phyloP scores from a whole-genome alignment of 2,888 invertebrate species.

The Erannis defoliaria region DNA sequence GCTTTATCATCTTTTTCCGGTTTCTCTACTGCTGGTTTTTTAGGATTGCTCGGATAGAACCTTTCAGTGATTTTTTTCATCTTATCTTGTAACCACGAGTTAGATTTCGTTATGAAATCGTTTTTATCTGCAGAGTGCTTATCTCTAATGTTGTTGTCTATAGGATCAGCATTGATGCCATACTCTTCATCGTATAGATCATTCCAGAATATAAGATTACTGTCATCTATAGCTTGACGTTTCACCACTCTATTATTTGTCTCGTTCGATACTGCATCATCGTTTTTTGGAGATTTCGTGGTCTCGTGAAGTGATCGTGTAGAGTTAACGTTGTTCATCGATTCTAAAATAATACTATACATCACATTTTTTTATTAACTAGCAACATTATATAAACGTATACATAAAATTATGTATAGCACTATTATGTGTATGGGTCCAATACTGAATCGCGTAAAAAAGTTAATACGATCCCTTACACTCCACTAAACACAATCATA shows the following conservation, averaged over 20 bases:
- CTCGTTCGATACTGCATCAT: conserved; percentile 14
- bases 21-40: conserved; percentile 19
- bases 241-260: conserved; percentile 57
- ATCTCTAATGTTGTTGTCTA: conserved; percentile 55
- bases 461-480: no score
- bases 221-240: conserved; percentile 57
- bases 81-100: conserved; percentile 68
- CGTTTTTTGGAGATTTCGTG: background rate
- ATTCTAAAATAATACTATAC: conserved; percentile 27
- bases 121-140: conserved; percentile 52
- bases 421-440: no score
- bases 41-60: conserved; percentile 10
- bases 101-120: conserved; percentile 60
- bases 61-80: conserved; percentile 59
- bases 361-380: background rate
- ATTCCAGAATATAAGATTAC: conserved; percentile 71
- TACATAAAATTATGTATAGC: no score
- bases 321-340: conserved; percentile 1
- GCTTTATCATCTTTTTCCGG: background rate
- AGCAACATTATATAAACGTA: no score
- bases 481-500: no score
- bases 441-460: no score
- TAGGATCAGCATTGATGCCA: conserved; percentile 59
- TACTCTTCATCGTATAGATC: conserved; percentile 78
- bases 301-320: conserved; percentile 1